A percentile compares a stretch with the other conserved stretches of the same genome.
Conservation (phyloP, 2,113 vertebrate species). For the Columba livia region DNA sequence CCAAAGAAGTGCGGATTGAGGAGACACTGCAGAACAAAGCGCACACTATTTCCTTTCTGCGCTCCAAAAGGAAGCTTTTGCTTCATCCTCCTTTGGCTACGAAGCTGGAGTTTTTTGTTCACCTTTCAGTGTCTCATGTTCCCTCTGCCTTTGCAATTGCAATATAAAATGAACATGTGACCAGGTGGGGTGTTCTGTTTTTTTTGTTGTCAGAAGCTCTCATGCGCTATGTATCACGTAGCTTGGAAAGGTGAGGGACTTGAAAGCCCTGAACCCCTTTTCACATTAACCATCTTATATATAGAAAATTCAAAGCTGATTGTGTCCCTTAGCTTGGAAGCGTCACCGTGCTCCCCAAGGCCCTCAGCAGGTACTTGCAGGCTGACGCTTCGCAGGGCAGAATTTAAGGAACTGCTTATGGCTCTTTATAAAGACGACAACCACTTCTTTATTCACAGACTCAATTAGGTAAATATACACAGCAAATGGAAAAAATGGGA, state of each 20-base stretch:
- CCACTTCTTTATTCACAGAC: background rate
- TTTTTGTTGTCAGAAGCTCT: background rate
- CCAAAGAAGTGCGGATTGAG: background rate
- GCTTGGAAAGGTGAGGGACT: background rate
- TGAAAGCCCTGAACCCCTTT: background rate
- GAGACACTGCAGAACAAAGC: background rate
- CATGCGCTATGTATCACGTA: background rate
- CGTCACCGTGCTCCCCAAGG: background rate
- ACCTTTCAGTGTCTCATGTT: conserved; percentile 1
- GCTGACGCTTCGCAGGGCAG: background rate
- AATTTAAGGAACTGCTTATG: background rate
- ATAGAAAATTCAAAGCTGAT: background rate
- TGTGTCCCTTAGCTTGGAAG: accelerated
- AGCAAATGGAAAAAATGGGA: background rate
- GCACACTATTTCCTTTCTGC: background rate
- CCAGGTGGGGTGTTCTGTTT: background rate
- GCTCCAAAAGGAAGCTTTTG: background rate
- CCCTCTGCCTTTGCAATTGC: background rate
- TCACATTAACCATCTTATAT: background rate
- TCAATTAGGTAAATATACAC: background rate
- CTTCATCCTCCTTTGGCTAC: background rate
- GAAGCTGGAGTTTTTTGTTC: background rate
- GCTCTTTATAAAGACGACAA: background rate
- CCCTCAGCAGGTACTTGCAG: background rate
- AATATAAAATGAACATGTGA: conserved; percentile 30